Evolutionary conservation across 2,797 vertebrate genomes (phyloP), one percentile per base, ranked within the genome.

Genomic region (Phoebastria nigripes): DNA sequence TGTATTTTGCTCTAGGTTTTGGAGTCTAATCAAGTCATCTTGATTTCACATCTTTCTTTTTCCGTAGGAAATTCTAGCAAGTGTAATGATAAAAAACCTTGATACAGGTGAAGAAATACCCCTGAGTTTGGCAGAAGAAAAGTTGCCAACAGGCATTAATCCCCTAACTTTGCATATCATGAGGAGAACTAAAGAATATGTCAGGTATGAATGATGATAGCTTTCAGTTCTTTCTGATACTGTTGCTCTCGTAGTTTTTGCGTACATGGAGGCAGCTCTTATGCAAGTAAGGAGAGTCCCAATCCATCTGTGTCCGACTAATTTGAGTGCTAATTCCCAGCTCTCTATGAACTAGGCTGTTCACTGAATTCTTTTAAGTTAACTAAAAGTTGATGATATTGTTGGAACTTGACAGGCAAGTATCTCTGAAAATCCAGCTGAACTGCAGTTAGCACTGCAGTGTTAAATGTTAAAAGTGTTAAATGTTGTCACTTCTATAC

Each of bases 91-190:
- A 96, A 99, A 99, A 98, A 99, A 99, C 98, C 98, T 99, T 58
- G 99, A 99, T 98, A 99, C 99, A 9, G 99, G 99, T 83, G 99
- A 99, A 98, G 99, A 99, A 98, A 99, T 99, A 94, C 99, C 99
- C 69, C 96, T 99, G 80, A 99, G 99, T 95, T 98, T 99, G 97
- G 99, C 99, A 3, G 99, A 99, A 96, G 99, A 99, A 96, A 99
- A 99, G 96, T 98, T 99, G 79, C 99, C 99, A 89, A 99, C 99
- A 37, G 99, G 99, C 94, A 99, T 99, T 94, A 99, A 99, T 98
- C 99, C 99, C 7, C 98, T 99, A 47, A 99, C 99, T 42, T 97
- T 99, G 79, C 99, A 99, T 97, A 99, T 99, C 95, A 99, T 99
- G 99, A 99, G 99, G 90, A 99, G 99, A 97, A 99, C 99, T 93